Evolutionary conservation across 2,797 vertebrate genomes (phyloP).

Genomic region (Heteromormyrus szaboi): DNA sequence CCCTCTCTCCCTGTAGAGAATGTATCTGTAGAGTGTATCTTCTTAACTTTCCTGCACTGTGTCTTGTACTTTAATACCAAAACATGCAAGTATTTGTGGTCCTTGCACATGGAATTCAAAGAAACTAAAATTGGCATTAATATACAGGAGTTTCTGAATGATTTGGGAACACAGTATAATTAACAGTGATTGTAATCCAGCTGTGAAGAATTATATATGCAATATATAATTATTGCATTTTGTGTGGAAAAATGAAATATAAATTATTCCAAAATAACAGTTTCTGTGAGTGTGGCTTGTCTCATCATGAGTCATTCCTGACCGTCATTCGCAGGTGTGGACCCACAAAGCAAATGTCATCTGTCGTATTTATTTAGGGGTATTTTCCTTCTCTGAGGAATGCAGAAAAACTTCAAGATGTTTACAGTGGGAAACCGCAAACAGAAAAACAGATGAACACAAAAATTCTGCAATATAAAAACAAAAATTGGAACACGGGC

Average conservation of each 20-base stretch:
- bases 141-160: constrained; percentile 17
- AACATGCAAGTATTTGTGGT: constrained; percentile 14
- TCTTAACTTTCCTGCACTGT: constrained; percentile 18
- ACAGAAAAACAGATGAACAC: constrained; percentile 18
- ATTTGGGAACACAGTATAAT: constrained; percentile 32
- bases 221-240: constrained; percentile 34
- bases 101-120: constrained; percentile 22
- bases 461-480: constrained; percentile 7
- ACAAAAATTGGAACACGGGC: neutral
- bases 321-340: neutral
- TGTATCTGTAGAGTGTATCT: neutral
- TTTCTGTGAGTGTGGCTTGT: neutral
- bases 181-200: constrained; percentile 38
- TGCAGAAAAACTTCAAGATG: neutral
- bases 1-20: constrained; percentile 4
- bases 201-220: constrained; percentile 27
- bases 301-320: neutral
- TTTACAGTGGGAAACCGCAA: neutral
- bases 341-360: neutral
- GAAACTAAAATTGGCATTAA: constrained; percentile 32
- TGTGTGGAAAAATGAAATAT: constrained; percentile 18
- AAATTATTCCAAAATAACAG: neutral
- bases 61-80: constrained; percentile 12
- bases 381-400: neutral
- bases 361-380: neutral